Evolutionary conservation across 2,797 vertebrate species (phyloP).

Genomic region (Paramormyrops hopkinsi): DNA sequence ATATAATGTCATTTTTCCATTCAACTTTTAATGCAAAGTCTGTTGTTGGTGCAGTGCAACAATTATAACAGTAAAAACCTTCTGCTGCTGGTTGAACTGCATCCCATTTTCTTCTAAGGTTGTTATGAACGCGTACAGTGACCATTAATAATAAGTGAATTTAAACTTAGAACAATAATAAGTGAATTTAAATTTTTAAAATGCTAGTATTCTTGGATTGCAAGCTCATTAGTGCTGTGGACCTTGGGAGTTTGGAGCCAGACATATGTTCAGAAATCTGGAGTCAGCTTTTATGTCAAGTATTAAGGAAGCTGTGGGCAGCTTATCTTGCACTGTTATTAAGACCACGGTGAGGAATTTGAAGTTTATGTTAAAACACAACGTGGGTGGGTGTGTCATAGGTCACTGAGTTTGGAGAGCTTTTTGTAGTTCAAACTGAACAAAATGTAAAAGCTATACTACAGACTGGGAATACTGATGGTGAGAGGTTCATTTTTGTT

Average conservation of each 20-base stretch:
- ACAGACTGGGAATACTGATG: background rate
- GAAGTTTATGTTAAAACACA: background rate
- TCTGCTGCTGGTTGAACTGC: too few species aligned
- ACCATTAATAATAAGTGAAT: background rate
- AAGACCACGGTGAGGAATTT: background rate
- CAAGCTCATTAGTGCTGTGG: background rate
- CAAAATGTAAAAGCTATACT: background rate
- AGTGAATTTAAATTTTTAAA: background rate
- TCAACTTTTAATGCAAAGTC: background rate
- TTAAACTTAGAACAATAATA: background rate
- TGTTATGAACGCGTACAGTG: background rate
- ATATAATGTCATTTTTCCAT: background rate
- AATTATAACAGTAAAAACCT: background rate
- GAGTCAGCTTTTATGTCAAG: conserved; percentile 6
- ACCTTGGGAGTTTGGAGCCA: background rate
- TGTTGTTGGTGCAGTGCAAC: background rate
- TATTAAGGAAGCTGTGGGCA: background rate
- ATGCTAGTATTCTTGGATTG: background rate
- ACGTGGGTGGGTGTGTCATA: background rate
- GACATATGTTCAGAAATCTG: background rate
- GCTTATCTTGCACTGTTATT: background rate
- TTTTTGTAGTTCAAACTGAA: background rate
- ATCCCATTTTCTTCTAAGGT: background rate
- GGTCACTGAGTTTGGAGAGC: background rate
- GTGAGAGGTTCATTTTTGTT: background rate